A percentile compares a stretch with the other conserved stretches of the same genome.
Evolutionary conservation across 2,888 invertebrate species (phyloP).

Genomic region (Mystacides longicornis): DNA sequence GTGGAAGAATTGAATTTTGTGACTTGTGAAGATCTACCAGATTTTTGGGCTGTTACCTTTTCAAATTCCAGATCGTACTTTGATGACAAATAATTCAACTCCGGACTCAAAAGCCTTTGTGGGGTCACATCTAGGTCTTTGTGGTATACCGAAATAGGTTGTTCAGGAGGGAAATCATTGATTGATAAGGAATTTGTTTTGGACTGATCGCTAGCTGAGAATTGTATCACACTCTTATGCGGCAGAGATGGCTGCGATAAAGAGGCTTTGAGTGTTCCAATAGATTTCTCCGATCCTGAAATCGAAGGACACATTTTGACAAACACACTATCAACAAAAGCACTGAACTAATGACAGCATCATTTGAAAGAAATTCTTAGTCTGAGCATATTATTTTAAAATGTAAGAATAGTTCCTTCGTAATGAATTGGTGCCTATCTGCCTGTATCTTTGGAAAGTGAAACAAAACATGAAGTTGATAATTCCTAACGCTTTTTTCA

Average conservation of each 20-base stretch:
- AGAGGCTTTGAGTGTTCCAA: neutral
- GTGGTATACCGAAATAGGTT: neutral
- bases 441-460: no score
- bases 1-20: neutral
- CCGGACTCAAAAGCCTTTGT: conserved; percentile 1
- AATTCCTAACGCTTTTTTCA: no score
- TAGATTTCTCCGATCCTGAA: neutral
- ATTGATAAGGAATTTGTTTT: neutral
- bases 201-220: neutral
- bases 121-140: conserved; percentile 11
- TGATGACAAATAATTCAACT: neutral
- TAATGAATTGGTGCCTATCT: no score
- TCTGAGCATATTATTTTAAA: no score
- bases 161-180: neutral
- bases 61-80: conserved; percentile 7
- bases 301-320: neutral
- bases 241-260: neutral
- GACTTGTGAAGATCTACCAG: conserved; percentile 3
- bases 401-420: no score
- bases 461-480: no score
- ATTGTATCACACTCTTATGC: neutral
- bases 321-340: no score
- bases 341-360: no score
- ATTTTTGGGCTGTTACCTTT: neutral
- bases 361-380: no score